Percentiles rank a stretch among this genome's conserved stretches.
Evolutionary conservation across 2,888 invertebrate genomes (phyloP).

Genomic region (Seira musarum): DNA sequence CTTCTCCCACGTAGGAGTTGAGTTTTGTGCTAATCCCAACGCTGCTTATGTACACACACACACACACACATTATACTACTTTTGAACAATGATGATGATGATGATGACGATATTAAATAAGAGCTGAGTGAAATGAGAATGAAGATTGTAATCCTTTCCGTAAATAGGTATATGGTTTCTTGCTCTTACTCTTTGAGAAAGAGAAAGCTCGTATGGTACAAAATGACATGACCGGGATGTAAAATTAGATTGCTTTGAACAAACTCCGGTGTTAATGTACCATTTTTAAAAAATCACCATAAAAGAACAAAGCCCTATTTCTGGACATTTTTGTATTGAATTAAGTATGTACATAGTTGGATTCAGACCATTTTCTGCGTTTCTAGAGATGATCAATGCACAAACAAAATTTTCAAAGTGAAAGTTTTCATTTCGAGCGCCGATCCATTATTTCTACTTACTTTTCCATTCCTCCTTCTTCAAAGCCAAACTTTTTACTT

Average conservation of each 20-base stretch:
- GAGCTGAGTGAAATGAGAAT: background rate
- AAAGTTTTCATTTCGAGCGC: no score
- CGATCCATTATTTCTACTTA: no score
- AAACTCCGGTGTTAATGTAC: background rate
- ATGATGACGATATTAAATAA: background rate
- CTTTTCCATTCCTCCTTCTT: no score
- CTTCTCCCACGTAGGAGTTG: background rate
- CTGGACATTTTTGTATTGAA: background rate
- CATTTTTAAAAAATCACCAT: background rate
- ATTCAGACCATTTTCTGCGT: no score
- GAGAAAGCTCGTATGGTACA: background rate
- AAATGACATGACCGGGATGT: background rate
- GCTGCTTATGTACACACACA: constrained; percentile 4
- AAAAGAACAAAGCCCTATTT: background rate
- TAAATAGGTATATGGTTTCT: background rate
- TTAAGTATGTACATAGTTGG: no score
- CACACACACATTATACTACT: background rate
- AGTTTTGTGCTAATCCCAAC: background rate
- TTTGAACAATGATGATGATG: background rate
- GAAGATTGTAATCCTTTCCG: background rate
- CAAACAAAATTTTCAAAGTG: no score
- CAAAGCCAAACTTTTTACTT: no score
- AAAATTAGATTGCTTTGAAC: background rate
- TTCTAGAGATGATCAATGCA: no score
- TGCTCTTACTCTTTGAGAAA: background rate